Conservation (phyloP, 2,888 invertebrate species). For the Drosophila anomalipes region DNA sequence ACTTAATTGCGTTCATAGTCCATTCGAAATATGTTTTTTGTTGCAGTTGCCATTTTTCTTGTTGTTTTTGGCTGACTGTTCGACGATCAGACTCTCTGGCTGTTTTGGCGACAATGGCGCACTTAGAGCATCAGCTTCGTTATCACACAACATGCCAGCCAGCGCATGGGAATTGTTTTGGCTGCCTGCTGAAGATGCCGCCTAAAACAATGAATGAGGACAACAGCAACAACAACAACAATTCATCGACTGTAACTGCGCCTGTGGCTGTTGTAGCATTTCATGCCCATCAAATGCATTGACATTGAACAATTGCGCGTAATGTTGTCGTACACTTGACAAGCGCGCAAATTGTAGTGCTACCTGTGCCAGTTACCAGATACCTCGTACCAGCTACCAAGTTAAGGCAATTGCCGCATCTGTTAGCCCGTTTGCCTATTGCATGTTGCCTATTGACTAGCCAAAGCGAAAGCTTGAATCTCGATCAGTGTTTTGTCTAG, state of each 20-base stretch:
- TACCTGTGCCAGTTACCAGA: slow-evolving; percentile 52
- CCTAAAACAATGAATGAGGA: slow-evolving; percentile 71
- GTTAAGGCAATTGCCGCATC: slow-evolving; percentile 21
- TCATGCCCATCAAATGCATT: slow-evolving; percentile 81
- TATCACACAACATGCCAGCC: slow-evolving; percentile 78
- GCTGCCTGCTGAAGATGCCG: slow-evolving; percentile 41
- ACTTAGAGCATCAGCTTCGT: slow-evolving; percentile 63
- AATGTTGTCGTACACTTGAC: slow-evolving; percentile 82
- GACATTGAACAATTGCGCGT: slow-evolving; percentile 82
- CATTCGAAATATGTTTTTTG: slow-evolving; percentile 11
- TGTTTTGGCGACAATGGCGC: slow-evolving; percentile 63
- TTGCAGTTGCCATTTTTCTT: slow-evolving; percentile 5
- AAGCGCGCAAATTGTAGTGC: slow-evolving; percentile 81
- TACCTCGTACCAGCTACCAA: slow-evolving; percentile 5
- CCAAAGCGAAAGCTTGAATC: slow-evolving; percentile 71
- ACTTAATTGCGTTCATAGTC: slow-evolving; percentile 69
- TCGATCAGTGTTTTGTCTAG: slow-evolving; percentile 67
- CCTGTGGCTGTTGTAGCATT: slow-evolving; percentile 56
- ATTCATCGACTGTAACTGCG: slow-evolving; percentile 34
- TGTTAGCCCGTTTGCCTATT: slow-evolving; percentile 4
- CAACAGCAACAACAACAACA: slow-evolving; percentile 33
- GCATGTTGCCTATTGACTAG: slow-evolving; percentile 8
- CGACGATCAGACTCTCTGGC: slow-evolving; percentile 4
- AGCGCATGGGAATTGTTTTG: slow-evolving; percentile 78
- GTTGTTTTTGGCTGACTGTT: slow-evolving; percentile 16